Evolutionary conservation across 2,113 vertebrate genomes (phyloP).

Genomic region (Phyllostomus hastatus): DNA sequence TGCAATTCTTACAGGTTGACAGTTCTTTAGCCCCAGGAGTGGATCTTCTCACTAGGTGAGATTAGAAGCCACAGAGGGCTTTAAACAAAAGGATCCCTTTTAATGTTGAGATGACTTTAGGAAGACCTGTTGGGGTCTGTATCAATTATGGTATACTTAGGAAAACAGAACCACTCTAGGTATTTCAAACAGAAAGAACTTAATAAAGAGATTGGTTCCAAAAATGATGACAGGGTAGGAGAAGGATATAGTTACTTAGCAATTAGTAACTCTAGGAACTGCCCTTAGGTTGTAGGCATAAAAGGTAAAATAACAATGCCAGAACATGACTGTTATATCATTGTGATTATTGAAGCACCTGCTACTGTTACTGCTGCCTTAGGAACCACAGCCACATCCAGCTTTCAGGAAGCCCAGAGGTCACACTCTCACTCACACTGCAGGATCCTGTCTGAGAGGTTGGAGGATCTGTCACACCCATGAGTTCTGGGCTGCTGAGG

Average conservation of each 20-base stretch:
- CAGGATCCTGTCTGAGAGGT: neutral
- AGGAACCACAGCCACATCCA: neutral
- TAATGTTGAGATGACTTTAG: neutral
- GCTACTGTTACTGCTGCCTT: neutral
- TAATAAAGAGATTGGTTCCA: neutral
- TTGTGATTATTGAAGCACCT: neutral
- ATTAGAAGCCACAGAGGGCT: neutral
- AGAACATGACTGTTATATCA: neutral
- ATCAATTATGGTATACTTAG: neutral
- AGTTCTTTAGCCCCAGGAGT: neutral
- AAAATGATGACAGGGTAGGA: neutral
- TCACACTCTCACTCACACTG: neutral
- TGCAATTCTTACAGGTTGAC: neutral
- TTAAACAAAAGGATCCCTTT: neutral
- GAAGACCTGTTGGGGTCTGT: neutral
- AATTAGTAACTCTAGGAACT: neutral
- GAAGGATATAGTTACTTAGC: neutral
- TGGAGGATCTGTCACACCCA: neutral
- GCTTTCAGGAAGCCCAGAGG: neutral
- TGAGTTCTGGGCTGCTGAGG: neutral
- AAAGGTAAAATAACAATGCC: neutral
- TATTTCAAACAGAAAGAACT: conserved; percentile 1
- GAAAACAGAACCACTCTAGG: neutral
- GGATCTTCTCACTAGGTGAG: neutral
- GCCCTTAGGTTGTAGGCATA: neutral